These are phyloP conservation scores for Ips typographus DNA, from an alignment of 1,140 invertebrate genomes.

Conservation along the genomic window DNA sequence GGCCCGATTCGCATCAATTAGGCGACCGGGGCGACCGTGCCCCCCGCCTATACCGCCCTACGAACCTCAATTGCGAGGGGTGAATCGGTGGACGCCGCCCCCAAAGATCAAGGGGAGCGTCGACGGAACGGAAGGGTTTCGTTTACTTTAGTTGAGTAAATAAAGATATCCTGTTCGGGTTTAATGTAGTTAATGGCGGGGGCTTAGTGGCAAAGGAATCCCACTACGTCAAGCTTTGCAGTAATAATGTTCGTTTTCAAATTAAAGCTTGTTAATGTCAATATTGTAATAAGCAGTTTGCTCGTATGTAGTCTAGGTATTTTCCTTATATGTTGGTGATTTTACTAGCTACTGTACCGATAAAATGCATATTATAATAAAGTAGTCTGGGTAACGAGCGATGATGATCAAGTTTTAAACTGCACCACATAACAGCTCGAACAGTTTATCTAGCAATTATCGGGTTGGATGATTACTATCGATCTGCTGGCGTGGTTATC, in stretches of 20 bases:
- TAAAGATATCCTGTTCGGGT: slow-evolving; percentile 30
- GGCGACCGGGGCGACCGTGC: slow-evolving; percentile 18
- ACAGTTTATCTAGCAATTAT: slow-evolving; percentile 3
- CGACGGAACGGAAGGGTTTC: slow-evolving; percentile 23
- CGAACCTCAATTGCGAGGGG: slow-evolving; percentile 23
- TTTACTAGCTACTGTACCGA: too few relatives aligned
- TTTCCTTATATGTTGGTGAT: too few relatives aligned
- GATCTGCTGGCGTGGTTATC: neutral
- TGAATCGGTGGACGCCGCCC: slow-evolving; percentile 23
- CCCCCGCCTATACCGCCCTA: slow-evolving; percentile 7
- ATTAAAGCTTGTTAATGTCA: too few relatives aligned
- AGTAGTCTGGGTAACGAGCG: too few relatives aligned
- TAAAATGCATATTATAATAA: too few relatives aligned
- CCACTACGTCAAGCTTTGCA: too few relatives aligned
- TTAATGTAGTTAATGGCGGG: slow-evolving; percentile 15
- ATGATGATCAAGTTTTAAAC: too few relatives aligned
- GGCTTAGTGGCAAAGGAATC: too few relatives aligned
- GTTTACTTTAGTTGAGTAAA: slow-evolving; percentile 34
- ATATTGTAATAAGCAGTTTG: too few relatives aligned
- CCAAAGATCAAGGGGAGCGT: slow-evolving; percentile 31
- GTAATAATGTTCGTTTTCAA: too few relatives aligned
- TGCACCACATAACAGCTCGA: neutral
- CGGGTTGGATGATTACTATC: neutral
- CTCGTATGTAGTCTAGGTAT: too few relatives aligned
- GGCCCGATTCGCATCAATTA: slow-evolving; percentile 35